Evolutionary conservation across 2,113 vertebrate genomes (phyloP).

Genomic region (Ceyx melanurus): DNA sequence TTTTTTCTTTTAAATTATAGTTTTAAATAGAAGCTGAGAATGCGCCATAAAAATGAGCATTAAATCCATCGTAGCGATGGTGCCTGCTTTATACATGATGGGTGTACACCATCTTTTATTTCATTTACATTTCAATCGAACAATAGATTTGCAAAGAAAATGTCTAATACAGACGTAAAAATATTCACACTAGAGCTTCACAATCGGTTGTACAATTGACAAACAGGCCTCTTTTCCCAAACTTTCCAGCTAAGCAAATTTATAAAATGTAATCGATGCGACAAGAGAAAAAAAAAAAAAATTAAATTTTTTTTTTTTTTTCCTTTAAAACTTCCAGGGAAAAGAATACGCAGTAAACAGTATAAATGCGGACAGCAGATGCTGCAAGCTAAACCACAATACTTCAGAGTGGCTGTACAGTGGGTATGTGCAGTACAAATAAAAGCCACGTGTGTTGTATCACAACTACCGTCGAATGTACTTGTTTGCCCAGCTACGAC

Average conservation of each 20-base stretch:
- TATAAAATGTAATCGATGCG: conserved; percentile 85
- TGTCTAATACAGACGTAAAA: conserved; percentile 99
- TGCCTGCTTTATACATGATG: conserved; percentile 96
- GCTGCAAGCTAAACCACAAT: conserved; percentile 93
- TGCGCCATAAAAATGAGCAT: conserved; percentile 94
- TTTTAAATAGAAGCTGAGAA: conserved; percentile 91
- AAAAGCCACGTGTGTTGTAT: conserved; percentile 95
- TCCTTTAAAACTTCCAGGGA: conserved; percentile 86
- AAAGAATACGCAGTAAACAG: conserved; percentile 88
- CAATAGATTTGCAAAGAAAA: conserved; percentile 99
- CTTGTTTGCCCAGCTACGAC: conserved; percentile 89
- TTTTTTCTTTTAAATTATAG: conserved; percentile 86
- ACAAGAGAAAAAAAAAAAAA: conserved; percentile 79
- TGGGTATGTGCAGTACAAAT: conserved; percentile 94
- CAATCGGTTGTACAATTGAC: conserved; percentile 92
- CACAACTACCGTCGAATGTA: conserved; percentile 96
- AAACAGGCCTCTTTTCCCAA: conserved; percentile 88
- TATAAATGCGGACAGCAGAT: conserved; percentile 89
- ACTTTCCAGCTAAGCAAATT: conserved; percentile 88
- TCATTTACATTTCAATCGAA: conserved; percentile 99
- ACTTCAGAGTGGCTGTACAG: conserved; percentile 94
- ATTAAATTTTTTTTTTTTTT: not conserved
- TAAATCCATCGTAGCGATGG: conserved; percentile 98
- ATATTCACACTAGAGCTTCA: conserved; percentile 95
- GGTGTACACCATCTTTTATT: conserved; percentile 98